Evolutionary conservation across 2,113 vertebrate species (phyloP), one percentile per base, ranked within the genome.

Genomic region (Bos indicus): DNA sequence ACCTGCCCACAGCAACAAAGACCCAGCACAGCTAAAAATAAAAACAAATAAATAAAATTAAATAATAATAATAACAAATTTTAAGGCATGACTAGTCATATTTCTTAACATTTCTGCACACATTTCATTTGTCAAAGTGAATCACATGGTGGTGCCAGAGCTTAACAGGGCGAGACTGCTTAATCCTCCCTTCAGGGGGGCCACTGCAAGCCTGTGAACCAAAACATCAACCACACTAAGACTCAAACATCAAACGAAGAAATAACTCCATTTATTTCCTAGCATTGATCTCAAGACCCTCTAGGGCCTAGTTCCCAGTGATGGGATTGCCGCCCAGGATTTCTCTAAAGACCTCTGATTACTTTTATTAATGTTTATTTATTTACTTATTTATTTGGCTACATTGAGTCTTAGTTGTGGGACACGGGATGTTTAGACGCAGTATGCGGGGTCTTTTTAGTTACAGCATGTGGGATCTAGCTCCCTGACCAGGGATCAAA

Each of bases 41-140:
- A 67, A 71, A 36, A 7, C 33, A 71, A 71, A 21, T 21, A 36
- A 71, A 19, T 19, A 40, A 40, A 40, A 40, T 40, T 21, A 23
- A 36, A 71, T 36, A 23, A 71, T 11, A n/a, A 11, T 12, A 71
- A 21, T 21, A 36, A 64, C 30, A 33, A 11, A 36, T 71, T 36
- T 40, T 8, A n/a, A n/a, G 60, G 15, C 36, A 92, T n/a, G 19
- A 60, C 26, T 46, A 90, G 33, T 21, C 30, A 36, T 16, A 13
- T 54, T 89, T 88, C 88, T 52, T 46, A 46, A 59, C 26, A 13
- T 43, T 43, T 78, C 71, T 86, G 26, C 9, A 67, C 28, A 87
- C 7, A 33, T 62, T 92, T 83, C 74, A 92, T 85, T 57, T 93
- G 11, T 62, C 87, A 60, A 40, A 74, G 59, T 59, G 83, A 85